These are phyloP conservation scores for Diphyllodes magnificus DNA, from an alignment of 2,113 vertebrate genomes.

Conservation along the genomic window DNA sequence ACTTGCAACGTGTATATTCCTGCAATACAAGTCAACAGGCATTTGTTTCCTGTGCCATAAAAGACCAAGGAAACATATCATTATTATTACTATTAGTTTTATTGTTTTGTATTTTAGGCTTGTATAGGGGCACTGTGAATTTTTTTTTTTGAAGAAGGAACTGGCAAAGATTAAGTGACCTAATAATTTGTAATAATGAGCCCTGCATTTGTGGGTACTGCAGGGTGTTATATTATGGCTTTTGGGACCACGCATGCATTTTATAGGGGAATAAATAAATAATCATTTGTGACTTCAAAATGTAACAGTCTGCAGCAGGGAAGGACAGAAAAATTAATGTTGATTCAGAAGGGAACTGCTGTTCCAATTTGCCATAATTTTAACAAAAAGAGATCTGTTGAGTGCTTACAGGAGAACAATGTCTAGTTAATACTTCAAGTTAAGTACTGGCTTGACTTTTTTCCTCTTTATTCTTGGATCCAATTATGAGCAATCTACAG, in stretches of 20 bases:
- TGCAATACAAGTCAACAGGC: background rate
- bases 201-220: conserved; percentile 35
- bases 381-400: conserved; percentile 49
- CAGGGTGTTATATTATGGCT: conserved; percentile 2
- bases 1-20: background rate
- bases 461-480: conserved; percentile 47
- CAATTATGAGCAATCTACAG: conserved; percentile 35
- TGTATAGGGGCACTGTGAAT: background rate
- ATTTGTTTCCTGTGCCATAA: conserved; percentile 33
- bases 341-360: conserved; percentile 41
- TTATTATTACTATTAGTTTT: conserved; percentile 28
- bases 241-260: conserved; percentile 44
- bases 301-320: conserved; percentile 4
- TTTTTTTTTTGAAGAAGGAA: background rate
- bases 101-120: conserved; percentile 32
- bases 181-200: conserved; percentile 63
- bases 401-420: conserved; percentile 29
- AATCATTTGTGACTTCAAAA: conserved; percentile 63
- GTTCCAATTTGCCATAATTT: conserved; percentile 45
- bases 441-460: conserved; percentile 51
- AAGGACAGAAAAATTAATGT: conserved; percentile 24
- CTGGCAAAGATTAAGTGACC: conserved; percentile 53
- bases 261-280: conserved; percentile 65
- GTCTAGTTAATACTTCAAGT: conserved; percentile 40
- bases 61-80: conserved; percentile 35